Evolutionary conservation across 2,888 invertebrate species (phyloP).

Genomic region (Lepidochrysops patricia): DNA sequence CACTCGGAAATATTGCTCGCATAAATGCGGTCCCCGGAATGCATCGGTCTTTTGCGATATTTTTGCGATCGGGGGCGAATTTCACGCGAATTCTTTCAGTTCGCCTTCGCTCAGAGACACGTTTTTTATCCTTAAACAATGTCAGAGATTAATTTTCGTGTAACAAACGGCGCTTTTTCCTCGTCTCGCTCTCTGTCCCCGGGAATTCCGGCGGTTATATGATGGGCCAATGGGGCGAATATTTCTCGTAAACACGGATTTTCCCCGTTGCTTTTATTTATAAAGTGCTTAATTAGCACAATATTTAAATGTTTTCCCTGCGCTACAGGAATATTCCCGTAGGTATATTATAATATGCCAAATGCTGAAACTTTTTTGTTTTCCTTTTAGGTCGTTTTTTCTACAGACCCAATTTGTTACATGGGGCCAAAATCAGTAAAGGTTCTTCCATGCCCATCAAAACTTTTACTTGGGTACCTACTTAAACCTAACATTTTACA

Average conservation of each 20-base stretch:
- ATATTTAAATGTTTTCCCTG: background rate
- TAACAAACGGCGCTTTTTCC: background rate
- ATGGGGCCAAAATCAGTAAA: no score
- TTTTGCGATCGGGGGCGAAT: constrained; percentile 51
- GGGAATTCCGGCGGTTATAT: background rate
- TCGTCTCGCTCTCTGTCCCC: background rate
- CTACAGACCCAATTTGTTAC: no score
- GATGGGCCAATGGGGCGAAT: background rate
- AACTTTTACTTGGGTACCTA: no score
- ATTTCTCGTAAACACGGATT: constrained; percentile 3
- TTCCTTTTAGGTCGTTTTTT: no score
- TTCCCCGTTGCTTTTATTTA: constrained; percentile 1
- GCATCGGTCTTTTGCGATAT: constrained; percentile 66
- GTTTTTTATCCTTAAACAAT: constrained; percentile 6
- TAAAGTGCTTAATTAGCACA: background rate
- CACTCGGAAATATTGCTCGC: constrained; percentile 42
- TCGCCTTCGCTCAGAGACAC: constrained; percentile 21
- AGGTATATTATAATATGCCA: background rate
- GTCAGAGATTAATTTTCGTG: constrained; percentile 3
- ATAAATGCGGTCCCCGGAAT: constrained; percentile 68
- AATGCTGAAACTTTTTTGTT: no score
- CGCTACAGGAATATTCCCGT: background rate
- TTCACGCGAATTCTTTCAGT: constrained; percentile 42
- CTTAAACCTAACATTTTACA: no score
- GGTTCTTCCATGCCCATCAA: no score